Base-by-base conservation (phyloP, 2,888 invertebrate species). In the Sinelater perroti region DNA sequence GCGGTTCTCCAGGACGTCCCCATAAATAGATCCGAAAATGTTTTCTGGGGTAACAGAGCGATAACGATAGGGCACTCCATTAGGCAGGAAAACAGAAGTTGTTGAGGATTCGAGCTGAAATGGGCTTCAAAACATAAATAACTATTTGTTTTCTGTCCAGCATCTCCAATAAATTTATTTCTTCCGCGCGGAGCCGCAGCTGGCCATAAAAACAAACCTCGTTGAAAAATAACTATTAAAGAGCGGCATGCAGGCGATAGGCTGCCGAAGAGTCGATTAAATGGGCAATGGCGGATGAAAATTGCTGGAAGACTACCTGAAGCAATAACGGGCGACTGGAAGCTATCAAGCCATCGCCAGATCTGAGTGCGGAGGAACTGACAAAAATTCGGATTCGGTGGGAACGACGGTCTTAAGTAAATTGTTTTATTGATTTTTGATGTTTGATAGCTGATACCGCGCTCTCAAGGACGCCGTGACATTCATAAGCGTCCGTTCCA, bases 151-250 rank as follows among this genome's bases (percentile, higher is more conserved):
- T 40, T 40, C 5, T 14, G 11, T 24, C 40, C 21, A 40, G 13
- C 24, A 40, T 40, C 24, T 40, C 40, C 8, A 40, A 40, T 40
- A 24, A 40, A 40, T 40, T 40, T 40, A 40, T 40, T 40, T 20
- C 8, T 24, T 24, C 24, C 24, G 13, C 24, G 14, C 14, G 11
- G 13, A 14, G 14, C 33, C 16, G 16, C 33, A 6, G 11, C 13
- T 33, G 8, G 16, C 33, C 13, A 6, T 14, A 1, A 11, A 33
- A 33, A 33, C 14, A 14, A 1, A n/a, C n/a, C n/a, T n/a, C n/a
- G n/a, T n/a, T n/a, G n/a, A n/a, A n/a, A n/a, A n/a, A n/a, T n/a
- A n/a, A n/a, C n/a, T n/a, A n/a, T n/a, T n/a, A n/a, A n/a, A n/a
- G n/a, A n/a, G n/a, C n/a, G n/a, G n/a, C n/a, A n/a, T n/a, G n/a